phyloP scores from a whole-genome alignment of 2,797 vertebrate species.

The Cynodonichthys magdalenae region DNA sequence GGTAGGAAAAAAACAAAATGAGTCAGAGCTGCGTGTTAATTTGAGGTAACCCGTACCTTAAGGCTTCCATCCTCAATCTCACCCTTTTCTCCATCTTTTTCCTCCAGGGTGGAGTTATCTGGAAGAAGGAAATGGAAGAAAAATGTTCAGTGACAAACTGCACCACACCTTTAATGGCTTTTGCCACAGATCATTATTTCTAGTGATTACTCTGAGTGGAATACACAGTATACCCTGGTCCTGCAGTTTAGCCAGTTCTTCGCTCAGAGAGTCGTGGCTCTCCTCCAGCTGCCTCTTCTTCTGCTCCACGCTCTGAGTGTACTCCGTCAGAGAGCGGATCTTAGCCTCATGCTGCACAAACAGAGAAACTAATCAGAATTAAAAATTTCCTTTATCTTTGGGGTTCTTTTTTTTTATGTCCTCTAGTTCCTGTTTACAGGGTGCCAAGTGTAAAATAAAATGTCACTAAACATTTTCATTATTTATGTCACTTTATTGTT shows the following conservation, averaged over 20 bases:
- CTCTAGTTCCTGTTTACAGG: too few species aligned
- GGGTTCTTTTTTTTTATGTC: too few species aligned
- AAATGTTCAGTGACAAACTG: neutral
- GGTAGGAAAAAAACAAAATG: neutral
- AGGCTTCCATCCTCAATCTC: slow-evolving; percentile 73
- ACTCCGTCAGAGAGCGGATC: slow-evolving; percentile 93
- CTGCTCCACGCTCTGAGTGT: slow-evolving; percentile 93
- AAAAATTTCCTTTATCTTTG: too few species aligned
- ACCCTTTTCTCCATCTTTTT: slow-evolving; percentile 75
- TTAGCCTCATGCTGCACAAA: slow-evolving; percentile 89
- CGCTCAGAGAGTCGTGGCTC: slow-evolving; percentile 89
- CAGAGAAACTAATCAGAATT: neutral
- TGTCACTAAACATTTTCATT: neutral
- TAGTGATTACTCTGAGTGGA: neutral
- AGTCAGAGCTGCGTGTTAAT: too few species aligned
- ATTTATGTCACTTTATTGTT: neutral
- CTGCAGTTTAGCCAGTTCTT: slow-evolving; percentile 90
- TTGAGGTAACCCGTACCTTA: slow-evolving; percentile 53
- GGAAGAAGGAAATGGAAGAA: slow-evolving; percentile 1
- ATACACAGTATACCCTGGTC: slow-evolving; percentile 84
- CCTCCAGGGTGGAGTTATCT: slow-evolving; percentile 74
- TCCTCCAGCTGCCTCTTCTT: slow-evolving; percentile 94
- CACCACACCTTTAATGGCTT: neutral
- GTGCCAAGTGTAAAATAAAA: too few species aligned
- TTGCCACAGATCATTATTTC: neutral